Evolutionary conservation across 1,140 invertebrate species (phyloP).

Genomic region (Drosophila busckii): DNA sequence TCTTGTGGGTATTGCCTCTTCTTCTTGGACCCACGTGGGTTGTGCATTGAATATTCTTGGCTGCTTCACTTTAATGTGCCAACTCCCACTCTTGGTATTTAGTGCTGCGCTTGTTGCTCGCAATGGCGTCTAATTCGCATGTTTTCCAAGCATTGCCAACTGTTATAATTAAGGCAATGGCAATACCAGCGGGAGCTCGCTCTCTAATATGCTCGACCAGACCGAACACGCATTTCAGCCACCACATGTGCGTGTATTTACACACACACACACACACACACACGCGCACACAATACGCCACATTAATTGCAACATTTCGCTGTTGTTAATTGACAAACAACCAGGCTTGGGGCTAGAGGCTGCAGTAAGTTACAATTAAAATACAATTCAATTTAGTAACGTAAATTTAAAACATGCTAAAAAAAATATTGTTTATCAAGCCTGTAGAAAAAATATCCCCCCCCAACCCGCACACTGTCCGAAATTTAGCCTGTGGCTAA

Average conservation of each 20-base stretch:
- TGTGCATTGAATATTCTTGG: too few relatives aligned
- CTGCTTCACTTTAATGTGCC: background rate
- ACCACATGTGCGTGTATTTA: too few relatives aligned
- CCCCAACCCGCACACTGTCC: background rate
- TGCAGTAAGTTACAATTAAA: constrained; percentile 49
- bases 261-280: background rate
- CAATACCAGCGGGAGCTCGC: constrained; percentile 37
- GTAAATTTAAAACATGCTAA: constrained; percentile 17
- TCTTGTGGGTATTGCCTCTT: too few relatives aligned
- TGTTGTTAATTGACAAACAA: constrained; percentile 69
- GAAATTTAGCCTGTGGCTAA: constrained; percentile 8
- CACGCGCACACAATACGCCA: constrained; percentile 28
- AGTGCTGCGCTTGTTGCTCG: constrained; percentile 4
- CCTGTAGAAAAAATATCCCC: background rate
- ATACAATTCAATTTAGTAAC: constrained; percentile 63
- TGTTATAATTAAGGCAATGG: constrained; percentile 61
- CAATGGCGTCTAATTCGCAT: constrained; percentile 55
- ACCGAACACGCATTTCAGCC: too few relatives aligned
- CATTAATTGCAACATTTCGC: constrained; percentile 65
- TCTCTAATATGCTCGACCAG: constrained; percentile 7
- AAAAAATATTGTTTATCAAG: constrained; percentile 20
- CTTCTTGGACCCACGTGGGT: too few relatives aligned
- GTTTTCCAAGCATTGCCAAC: constrained; percentile 42
- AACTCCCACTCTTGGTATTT: background rate
- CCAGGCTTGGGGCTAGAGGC: constrained; percentile 7